Evolutionary conservation across 1,140 invertebrate genomes (phyloP).

Genomic region (Pseudomyrmex flavicornis): DNA sequence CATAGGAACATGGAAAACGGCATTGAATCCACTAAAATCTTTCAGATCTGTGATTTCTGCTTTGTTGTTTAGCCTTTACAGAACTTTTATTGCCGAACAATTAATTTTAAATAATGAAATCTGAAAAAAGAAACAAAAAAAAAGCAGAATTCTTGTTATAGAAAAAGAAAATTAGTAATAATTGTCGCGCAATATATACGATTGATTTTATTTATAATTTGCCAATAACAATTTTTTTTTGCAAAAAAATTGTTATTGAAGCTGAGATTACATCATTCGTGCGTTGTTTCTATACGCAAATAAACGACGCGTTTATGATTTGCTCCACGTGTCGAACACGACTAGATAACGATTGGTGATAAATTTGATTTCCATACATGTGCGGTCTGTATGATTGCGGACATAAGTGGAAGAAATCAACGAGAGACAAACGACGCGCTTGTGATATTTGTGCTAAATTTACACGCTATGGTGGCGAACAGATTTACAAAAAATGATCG

Average conservation of each 20-base stretch:
- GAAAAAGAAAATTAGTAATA: not conserved
- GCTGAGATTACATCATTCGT: constrained; percentile 3
- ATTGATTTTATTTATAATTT: too few species aligned
- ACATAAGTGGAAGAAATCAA: not conserved
- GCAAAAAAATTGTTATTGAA: not conserved
- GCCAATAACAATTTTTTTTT: too few species aligned
- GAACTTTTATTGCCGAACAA: too few species aligned
- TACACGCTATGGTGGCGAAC: not conserved
- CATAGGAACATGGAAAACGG: too few species aligned
- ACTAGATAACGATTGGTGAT: constrained; percentile 11
- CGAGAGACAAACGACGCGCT: not conserved
- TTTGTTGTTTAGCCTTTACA: too few species aligned
- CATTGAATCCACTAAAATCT: too few species aligned
- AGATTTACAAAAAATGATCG: too few species aligned
- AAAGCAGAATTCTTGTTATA: not conserved
- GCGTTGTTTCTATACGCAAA: not conserved
- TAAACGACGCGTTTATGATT: not conserved
- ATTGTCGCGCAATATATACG: not conserved
- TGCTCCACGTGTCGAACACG: constrained; percentile 9
- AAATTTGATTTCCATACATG: not conserved
- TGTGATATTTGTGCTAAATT: not conserved
- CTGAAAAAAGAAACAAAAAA: too few species aligned
- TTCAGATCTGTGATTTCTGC: too few species aligned
- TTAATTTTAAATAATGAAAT: too few species aligned
- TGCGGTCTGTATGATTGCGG: not conserved